Base-by-base conservation (phyloP, 2,888 invertebrate genomes). In the Nomada lathburiana region DNA sequence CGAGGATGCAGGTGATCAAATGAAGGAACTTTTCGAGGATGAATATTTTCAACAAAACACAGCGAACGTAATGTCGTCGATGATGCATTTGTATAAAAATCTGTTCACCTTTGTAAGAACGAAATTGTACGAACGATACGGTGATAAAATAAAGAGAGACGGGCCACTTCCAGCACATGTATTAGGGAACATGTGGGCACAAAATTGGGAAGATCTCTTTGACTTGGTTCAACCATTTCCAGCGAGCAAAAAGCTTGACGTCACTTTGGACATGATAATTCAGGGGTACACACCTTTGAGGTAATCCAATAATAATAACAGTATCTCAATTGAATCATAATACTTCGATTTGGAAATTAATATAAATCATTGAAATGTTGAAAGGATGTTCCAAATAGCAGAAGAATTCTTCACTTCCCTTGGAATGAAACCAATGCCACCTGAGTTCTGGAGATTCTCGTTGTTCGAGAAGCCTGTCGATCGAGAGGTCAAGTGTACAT, bases 151-250 rank as follows among this genome's bases (percentile, higher is more conserved):
- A 0, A 93, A 96, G 29, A 93, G 94, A 4, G 96, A 97, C 77
- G 97, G 98, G 0, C 97, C 98, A 0, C 96, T 98, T 73, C 98
- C 98, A 0, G 97, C 97, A 0, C 98, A 98, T 94, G 92, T 98
- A 18, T 92, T 98, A 18, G 98, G 98, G 18, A 97, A 97, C 93
- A 96, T 97, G 96, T 98, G 97, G 97, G 96, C 96, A 0, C 97
- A 98, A 92, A 96, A 96, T 89, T 98, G 97, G 97, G 96, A 96
- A 85, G 96, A 96, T 18, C 95, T 97, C 64, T 95, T 96, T 91
- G 96, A 97, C 82, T 92, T 97, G 53, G 96, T 97, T 80, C 96
- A 96, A 92, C 97, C 98, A 0, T 98, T 96, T 92, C 96, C 97
- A 0, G 95, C 96, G 70, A 95, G 96, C 10, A 95, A 95, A 1